phyloP scores from a whole-genome alignment of 2,797 vertebrate genomes.

The Trachops cirrhosus region DNA sequence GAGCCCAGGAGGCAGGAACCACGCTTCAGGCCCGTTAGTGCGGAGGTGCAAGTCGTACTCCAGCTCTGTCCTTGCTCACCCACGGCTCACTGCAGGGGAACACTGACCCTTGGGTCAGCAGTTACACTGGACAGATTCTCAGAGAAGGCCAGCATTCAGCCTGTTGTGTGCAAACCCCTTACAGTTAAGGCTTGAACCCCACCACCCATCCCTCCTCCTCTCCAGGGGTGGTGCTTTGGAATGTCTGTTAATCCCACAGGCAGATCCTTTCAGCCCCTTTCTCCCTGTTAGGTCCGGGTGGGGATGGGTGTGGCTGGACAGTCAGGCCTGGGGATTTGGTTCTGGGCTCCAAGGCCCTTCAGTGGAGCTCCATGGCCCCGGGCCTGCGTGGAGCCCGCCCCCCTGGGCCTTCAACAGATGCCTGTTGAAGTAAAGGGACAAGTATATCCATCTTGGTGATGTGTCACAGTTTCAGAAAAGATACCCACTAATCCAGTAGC shows the following conservation, averaged over 20 bases:
- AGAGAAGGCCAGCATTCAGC: too few relatives aligned
- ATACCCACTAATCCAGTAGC: neutral
- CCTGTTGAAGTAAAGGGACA: neutral
- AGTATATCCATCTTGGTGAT: neutral
- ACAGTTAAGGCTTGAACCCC: neutral
- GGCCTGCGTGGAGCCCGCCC: neutral
- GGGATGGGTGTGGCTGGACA: neutral
- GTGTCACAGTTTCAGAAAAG: slow-evolving; percentile 38
- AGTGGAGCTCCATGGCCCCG: neutral
- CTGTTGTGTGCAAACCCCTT: neutral
- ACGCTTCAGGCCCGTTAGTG: neutral
- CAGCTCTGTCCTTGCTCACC: too few relatives aligned
- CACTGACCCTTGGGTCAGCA: too few relatives aligned
- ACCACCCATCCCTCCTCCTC: neutral
- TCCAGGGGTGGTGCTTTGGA: neutral
- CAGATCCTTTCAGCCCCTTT: neutral
- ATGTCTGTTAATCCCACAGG: neutral
- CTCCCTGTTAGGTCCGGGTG: neutral
- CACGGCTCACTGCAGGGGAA: too few relatives aligned
- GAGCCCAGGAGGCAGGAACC: neutral
- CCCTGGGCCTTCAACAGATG: slow-evolving; percentile 7
- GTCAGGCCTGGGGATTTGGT: neutral
- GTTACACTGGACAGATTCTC: too few relatives aligned
- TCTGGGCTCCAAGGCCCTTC: neutral
- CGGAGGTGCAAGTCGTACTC: too few relatives aligned